Evolutionary conservation across 1,140 invertebrate species (phyloP).

Genomic region (Branchinecta lindahli): DNA sequence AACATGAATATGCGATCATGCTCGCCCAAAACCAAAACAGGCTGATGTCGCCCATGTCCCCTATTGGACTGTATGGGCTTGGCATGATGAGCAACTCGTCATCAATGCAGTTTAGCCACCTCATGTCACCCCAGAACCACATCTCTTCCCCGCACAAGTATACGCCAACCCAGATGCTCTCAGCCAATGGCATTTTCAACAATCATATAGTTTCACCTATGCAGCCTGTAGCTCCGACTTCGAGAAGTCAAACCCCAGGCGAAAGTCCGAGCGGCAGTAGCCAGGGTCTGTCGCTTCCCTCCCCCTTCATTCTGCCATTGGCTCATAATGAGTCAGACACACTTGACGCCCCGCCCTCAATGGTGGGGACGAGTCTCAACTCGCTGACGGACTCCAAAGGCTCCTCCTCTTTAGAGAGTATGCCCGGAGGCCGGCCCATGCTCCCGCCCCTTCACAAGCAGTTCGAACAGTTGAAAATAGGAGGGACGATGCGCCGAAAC

Average conservation of each 20-base stretch:
- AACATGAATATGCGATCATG: slow-evolving; percentile 20
- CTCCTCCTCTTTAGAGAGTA: slow-evolving; percentile 24
- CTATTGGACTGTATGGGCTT: not conserved
- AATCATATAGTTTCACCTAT: not conserved
- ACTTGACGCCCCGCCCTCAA: not conserved
- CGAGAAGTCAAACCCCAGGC: slow-evolving; percentile 13
- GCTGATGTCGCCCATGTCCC: not conserved
- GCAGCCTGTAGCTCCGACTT: not conserved
- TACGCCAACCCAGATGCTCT: not conserved
- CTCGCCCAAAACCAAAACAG: slow-evolving; percentile 15
- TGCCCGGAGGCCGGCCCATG: slow-evolving; percentile 25
- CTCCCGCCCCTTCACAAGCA: slow-evolving; percentile 21
- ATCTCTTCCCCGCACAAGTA: no score
- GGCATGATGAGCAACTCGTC: slow-evolving; percentile 3
- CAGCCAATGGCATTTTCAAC: slow-evolving; percentile 3
- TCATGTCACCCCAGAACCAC: not conserved
- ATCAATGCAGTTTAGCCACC: not conserved
- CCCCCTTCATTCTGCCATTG: slow-evolving; percentile 19
- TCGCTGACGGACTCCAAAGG: slow-evolving; percentile 19
- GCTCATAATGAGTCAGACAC: slow-evolving; percentile 11
- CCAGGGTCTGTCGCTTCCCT: slow-evolving; percentile 1
- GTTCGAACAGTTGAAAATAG: slow-evolving; percentile 22
- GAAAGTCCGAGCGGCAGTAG: slow-evolving; percentile 15
- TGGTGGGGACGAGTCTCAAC: slow-evolving; percentile 13
- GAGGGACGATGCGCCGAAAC: slow-evolving; percentile 20